Conservation (phyloP, 2,888 invertebrate genomes). For the Cheilosia soror region DNA sequence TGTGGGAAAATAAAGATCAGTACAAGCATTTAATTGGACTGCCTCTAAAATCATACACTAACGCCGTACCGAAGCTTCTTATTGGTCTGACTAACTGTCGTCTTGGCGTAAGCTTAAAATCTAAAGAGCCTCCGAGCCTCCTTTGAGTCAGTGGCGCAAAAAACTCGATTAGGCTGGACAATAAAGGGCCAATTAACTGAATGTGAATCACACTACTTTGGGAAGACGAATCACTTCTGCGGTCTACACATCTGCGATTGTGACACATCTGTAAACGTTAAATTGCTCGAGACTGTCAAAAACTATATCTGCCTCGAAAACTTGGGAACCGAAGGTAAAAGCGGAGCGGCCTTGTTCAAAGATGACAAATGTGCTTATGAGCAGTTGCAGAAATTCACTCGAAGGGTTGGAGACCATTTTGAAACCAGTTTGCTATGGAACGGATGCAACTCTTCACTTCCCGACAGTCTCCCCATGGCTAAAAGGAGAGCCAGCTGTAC, state of each 20-base stretch:
- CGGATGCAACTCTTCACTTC: too few relatives aligned
- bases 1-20: too few relatives aligned
- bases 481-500: too few relatives aligned
- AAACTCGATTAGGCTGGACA: too few relatives aligned
- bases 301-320: too few relatives aligned
- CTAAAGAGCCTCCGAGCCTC: constrained; percentile 11
- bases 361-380: constrained; percentile 5
- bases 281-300: too few relatives aligned
- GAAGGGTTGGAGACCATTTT: constrained; percentile 13
- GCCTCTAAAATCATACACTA: constrained; percentile 10
- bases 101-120: constrained; percentile 36
- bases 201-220: too few relatives aligned
- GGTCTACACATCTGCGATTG: too few relatives aligned
- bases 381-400: constrained; percentile 9
- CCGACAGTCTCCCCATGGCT: too few relatives aligned
- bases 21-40: constrained; percentile 31
- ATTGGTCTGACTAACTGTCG: constrained; percentile 58
- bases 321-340: constrained; percentile 19
- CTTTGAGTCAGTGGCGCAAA: not conserved
- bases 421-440: not conserved
- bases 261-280: too few relatives aligned
- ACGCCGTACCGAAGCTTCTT: constrained; percentile 54
- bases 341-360: not conserved
- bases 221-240: too few relatives aligned
- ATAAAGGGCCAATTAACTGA: too few relatives aligned